Evolutionary conservation across 2,113 vertebrate species (phyloP).

Genomic region (Nanorana parkeri): DNA sequence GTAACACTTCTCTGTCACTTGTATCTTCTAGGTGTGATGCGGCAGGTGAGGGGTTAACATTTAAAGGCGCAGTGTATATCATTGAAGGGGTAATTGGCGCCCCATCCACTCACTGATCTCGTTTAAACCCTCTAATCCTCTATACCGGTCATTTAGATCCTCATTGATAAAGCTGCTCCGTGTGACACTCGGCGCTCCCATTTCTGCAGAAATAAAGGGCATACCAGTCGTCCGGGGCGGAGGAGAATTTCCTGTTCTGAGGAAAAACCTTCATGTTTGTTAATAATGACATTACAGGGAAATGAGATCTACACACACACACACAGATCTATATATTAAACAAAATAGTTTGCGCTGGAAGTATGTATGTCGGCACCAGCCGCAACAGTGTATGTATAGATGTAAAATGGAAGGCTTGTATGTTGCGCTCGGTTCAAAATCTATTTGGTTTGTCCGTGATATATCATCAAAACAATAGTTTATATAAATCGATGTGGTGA

Average conservation of each 20-base stretch:
- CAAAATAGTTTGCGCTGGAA: too few species aligned
- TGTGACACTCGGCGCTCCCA: not conserved
- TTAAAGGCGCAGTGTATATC: not conserved
- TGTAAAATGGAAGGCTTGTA: too few species aligned
- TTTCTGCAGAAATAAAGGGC: not conserved
- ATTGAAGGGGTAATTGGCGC: not conserved
- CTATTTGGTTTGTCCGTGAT: too few species aligned
- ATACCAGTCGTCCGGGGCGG: not conserved
- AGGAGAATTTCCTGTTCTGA: not conserved
- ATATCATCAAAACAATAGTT: too few species aligned
- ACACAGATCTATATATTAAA: not conserved
- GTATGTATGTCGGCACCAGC: too few species aligned
- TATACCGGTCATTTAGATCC: constrained; percentile 16
- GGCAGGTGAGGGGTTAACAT: not conserved
- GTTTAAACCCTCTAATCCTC: constrained; percentile 36
- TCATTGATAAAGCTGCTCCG: not conserved
- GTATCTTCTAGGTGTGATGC: not conserved
- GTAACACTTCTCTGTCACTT: too few species aligned
- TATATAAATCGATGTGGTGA: too few species aligned
- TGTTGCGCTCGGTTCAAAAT: too few species aligned
- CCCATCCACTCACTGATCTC: constrained; percentile 5
- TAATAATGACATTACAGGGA: not conserved
- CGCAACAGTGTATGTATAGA: too few species aligned
- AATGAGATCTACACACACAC: not conserved
- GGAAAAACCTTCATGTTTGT: not conserved